Evolutionary conservation across 2,113 vertebrate species (phyloP).

Genomic region (Leucoraja erinaceus): DNA sequence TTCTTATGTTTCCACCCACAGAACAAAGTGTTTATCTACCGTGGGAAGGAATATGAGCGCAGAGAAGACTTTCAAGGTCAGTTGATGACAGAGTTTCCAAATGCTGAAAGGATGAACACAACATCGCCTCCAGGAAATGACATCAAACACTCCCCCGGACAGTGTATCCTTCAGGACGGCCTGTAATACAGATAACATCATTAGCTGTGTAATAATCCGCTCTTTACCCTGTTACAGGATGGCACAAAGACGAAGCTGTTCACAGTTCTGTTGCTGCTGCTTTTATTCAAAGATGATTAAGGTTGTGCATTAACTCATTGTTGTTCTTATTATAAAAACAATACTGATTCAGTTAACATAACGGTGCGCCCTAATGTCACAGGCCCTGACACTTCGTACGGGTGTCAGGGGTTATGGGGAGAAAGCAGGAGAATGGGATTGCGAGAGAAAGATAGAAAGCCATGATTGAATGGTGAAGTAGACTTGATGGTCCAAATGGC

Average conservation of each 20-base stretch:
- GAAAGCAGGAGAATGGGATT: too few species aligned
- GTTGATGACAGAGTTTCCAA: slow-evolving; percentile 88
- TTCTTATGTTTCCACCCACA: slow-evolving; percentile 46
- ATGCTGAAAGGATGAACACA: slow-evolving; percentile 81
- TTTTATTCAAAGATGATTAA: not conserved
- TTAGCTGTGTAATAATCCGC: not conserved
- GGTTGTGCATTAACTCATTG: not conserved
- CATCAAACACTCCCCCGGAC: slow-evolving; percentile 68
- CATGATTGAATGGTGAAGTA: too few species aligned
- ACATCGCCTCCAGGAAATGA: slow-evolving; percentile 80
- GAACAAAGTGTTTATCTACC: slow-evolving; percentile 98
- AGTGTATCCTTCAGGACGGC: slow-evolving; percentile 78
- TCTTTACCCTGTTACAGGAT: not conserved
- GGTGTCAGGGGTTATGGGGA: too few species aligned
- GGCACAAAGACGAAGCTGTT: too few species aligned
- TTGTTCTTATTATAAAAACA: too few species aligned
- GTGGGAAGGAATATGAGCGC: slow-evolving; percentile 91
- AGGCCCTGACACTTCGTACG: too few species aligned
- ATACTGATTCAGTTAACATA: too few species aligned
- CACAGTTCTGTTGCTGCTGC: too few species aligned
- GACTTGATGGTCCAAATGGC: too few species aligned
- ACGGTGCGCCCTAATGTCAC: too few species aligned
- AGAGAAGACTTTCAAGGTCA: slow-evolving; percentile 92
- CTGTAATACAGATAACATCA: not conserved
- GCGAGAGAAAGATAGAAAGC: too few species aligned